Evolutionary conservation across 1,140 invertebrate species (phyloP), one percentile per base, ranked within the genome.

Genomic region (Patella vulgata): DNA sequence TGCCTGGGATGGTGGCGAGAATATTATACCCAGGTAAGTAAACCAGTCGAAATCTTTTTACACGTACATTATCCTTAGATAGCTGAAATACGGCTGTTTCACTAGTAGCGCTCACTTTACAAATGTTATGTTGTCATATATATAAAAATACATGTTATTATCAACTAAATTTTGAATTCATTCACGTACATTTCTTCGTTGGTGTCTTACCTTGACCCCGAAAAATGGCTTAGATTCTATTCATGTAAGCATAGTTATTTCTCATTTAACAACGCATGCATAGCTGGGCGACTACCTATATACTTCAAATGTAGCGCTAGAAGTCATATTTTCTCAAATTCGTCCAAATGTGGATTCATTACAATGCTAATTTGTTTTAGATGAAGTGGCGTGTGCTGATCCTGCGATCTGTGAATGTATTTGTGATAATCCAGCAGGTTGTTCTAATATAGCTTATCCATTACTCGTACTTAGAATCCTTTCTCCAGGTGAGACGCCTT

Each of bases 401-500:
- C 85, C 86, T 0, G 82, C 84, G 0, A 70, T 70, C 8, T 87
- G 86, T 59, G 56, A 77, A 28, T 54, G 59, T 42, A 75, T 85
- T 21, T 87, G 85, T 66, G 82, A 79, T 17, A 85, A 82, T 55
- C 64, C 56, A 9, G 70, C 71, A n/a, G 86, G 86, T 0, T 87
- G 86, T 53, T 83, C 81, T 3, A 87, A 87, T 68, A 85, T 87
- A 25, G 86, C 85, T n/a, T 87, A 87, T 68, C 82, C 86, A 11
- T 72, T 84, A 60, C 78, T 87, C n/a, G 85, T 87, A 6, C 71
- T 85, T 19, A 77, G 82, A 42, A 72, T 86, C 14, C 79, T 87
- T 66, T 84, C 85, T 14, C 61, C 67, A 43, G 73, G 74, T 73
- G 57, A 76, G 84, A 62, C 78, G n/a, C n/a, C n/a, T n/a, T n/a